Evolutionary conservation across 2,888 invertebrate species (phyloP), one percentile per base, ranked within the genome.

Genomic region (Drosophila putrida): DNA sequence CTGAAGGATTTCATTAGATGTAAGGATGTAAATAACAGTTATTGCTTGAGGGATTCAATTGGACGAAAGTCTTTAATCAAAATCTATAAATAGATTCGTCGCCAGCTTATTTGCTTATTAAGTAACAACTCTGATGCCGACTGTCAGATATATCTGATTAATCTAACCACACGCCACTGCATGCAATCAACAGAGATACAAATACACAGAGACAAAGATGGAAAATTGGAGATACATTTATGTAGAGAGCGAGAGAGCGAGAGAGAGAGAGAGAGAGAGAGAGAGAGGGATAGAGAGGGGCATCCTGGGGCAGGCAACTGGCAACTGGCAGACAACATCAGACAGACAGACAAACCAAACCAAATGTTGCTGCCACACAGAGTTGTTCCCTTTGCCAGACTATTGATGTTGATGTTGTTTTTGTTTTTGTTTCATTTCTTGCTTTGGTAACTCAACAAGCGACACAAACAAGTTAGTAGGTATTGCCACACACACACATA

Each of bases 21-120:
- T 71, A 71, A 71, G 57, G 25, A 33, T 51, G 25, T 43, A 50
- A 50, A 65, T 75, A 65, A 46, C 58, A 38, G 49, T 58, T 61
- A 49, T 50, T 38, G 67, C 74, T 43, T 50, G 36, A 33, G 43
- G 51, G 50, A 35, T 20, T 20, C 20, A 20, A 20, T 39, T 41
- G 57, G 28, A 35, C 31, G 33, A 59, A 59, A 55, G 53, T 58
- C 62, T 57, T 63, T 61, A 72, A 72, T 64, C 67, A 55, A 49
- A 58, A 58, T 50, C 73, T 77, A 77, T 72, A 77, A 77, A 77
- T 77, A 75, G 53, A 28, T 47, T 53, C 28, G 44, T 43, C 49
- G 49, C 36, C 64, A 47, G 50, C 36, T 31, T 51, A 62, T 57
- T 60, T 76, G 66, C 59, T 60, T 71, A 67, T 75, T 65, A 76